Evolutionary conservation across 2,797 vertebrate genomes (phyloP).

Genomic region (Rhodeus uyekii): DNA sequence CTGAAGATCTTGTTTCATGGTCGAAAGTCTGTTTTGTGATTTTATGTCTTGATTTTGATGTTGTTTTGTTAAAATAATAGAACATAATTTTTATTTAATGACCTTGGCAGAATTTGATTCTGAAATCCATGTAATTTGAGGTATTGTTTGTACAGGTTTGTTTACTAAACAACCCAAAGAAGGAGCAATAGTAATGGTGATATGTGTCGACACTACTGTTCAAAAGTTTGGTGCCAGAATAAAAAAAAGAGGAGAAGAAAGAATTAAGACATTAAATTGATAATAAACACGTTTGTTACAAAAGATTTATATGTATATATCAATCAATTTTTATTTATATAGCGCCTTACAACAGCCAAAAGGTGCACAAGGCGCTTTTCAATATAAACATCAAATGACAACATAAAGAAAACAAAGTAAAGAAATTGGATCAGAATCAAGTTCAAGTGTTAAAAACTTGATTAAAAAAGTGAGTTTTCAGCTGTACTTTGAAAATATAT

Average conservation of each 20-base stretch:
- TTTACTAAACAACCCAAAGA: neutral
- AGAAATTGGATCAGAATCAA: too few species aligned
- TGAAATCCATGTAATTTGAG: neutral
- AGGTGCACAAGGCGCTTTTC: too few species aligned
- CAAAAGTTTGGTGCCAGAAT: neutral
- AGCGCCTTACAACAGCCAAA: too few species aligned
- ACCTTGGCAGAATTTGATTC: neutral
- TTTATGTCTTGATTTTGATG: neutral
- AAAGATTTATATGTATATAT: neutral
- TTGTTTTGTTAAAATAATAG: neutral
- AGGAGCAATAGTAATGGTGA: neutral
- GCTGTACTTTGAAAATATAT: too few species aligned
- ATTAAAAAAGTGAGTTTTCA: too few species aligned
- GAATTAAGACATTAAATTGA: neutral
- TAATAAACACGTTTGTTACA: neutral
- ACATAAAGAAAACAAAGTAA: too few species aligned
- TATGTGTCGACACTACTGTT: neutral
- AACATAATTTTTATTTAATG: neutral
- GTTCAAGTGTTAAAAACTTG: too few species aligned
- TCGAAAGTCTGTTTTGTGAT: slow-evolving; percentile 2
- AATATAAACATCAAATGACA: too few species aligned
- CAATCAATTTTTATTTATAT: too few species aligned
- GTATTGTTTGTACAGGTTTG: neutral
- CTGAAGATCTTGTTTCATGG: slow-evolving; percentile 6
- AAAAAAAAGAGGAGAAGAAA: too few species aligned